phyloP scores from a whole-genome alignment of 1,140 invertebrate species.

The Euura lappo region DNA sequence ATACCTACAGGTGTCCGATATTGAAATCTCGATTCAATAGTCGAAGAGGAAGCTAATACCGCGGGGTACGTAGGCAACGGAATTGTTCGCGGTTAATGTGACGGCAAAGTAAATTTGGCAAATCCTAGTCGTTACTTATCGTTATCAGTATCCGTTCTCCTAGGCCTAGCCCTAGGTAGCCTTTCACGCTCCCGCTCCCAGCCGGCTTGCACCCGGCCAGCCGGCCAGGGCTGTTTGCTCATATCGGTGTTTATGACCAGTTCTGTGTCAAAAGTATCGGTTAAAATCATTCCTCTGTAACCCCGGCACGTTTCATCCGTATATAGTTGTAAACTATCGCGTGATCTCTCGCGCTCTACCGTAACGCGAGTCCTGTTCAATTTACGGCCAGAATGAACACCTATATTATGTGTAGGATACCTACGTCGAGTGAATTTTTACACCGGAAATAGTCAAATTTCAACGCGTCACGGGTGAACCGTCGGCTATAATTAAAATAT shows the following conservation, averaged over 20 bases:
- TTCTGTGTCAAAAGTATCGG: constrained; percentile 1
- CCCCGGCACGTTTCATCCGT: neutral
- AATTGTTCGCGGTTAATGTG: neutral
- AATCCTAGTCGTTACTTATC: constrained; percentile 2
- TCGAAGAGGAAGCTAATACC: too few relatives aligned
- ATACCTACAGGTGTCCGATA: too few relatives aligned
- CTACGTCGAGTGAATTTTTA: neutral
- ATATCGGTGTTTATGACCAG: neutral
- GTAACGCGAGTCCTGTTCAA: too few relatives aligned
- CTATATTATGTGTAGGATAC: neutral
- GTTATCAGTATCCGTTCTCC: neutral
- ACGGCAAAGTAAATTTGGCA: neutral
- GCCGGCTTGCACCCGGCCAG: neutral
- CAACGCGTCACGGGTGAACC: too few relatives aligned
- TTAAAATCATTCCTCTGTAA: neutral
- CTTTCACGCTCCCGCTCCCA: neutral
- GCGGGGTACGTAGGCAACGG: too few relatives aligned
- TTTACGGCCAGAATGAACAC: neutral
- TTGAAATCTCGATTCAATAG: too few relatives aligned
- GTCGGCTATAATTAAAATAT: neutral
- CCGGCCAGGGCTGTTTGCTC: neutral
- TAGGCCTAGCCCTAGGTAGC: neutral
- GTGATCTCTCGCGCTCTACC: neutral
- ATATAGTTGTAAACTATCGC: neutral
- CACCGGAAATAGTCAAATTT: neutral